Base-by-base conservation (phyloP, 92 coral and sea anemone genomes). In the Zoanthus sansibaricus region DNA sequence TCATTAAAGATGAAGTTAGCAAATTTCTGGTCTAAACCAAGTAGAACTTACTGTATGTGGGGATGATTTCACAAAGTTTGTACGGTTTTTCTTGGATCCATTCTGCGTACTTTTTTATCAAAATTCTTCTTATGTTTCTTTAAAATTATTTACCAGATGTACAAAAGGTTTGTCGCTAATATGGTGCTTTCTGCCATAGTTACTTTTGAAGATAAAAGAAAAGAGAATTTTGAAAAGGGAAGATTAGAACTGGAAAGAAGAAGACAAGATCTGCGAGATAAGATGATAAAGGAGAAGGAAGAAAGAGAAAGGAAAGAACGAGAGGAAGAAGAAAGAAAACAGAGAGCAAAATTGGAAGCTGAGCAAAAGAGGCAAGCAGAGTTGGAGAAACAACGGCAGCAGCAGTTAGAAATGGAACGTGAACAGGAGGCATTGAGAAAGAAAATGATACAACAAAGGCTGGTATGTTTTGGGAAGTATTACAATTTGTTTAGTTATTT, bases 291-390 rank as follows among this genome's bases (percentile, higher is more conserved):
- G 59, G 97, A 93, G 72, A 93, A 82, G 64, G 99, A 97, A 46
- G 99, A 97, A 59, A 83, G 97, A 44, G 99, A 95, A 79, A 84
- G 93, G 7, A 97, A 97, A 87, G 99, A 97, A 82, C 74, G 95
- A 11, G 80, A 87, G 14, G 92, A 91, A 75, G 98, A 97, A 88
- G 99, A 97, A 89, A 87, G 99, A 66, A 93, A 88, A 30, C 97
- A 93, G 46, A 87, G 99, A 77, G 97, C 99, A 32, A 97, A 95
- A 89, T 78, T 97, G 8, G 99, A 97, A 79, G 99, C 99, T 25
- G 99, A 97, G 82, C 99, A 97, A 79, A 95, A 91, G 83, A 78
- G 99, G 66, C 99, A 97, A 87, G 98, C 99, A 72, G 99, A 97
- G 88, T 48, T 97, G 16, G 99, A 97, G 71, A 97, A 97, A 51